These are phyloP conservation scores for Drosophila rellima DNA, from an alignment of 2,888 invertebrate genomes.

Conservation along the genomic window DNA sequence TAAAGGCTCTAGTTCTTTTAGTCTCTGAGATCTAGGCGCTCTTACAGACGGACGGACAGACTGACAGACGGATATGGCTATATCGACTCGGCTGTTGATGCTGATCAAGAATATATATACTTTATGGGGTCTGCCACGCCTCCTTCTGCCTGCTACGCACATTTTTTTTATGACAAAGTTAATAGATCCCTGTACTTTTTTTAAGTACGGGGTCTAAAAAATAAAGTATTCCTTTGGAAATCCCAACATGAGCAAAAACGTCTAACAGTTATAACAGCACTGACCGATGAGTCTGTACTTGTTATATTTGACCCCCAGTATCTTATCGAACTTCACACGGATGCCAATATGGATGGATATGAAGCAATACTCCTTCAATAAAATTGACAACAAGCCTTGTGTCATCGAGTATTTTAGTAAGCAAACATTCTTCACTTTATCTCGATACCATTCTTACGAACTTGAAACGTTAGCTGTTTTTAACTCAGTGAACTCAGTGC, in stretches of 20 bases:
- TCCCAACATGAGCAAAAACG: neutral
- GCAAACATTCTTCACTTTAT: neutral
- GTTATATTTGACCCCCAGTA: neutral
- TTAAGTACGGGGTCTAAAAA: too few relatives aligned
- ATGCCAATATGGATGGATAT: neutral
- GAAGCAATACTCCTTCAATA: neutral
- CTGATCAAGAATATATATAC: too few relatives aligned
- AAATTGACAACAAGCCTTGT: neutral
- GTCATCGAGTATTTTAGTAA: slow-evolving; percentile 7
- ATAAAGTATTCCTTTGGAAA: too few relatives aligned
- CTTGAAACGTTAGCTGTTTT: neutral
- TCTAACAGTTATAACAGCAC: neutral
- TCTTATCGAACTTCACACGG: neutral
- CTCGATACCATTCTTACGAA: neutral
- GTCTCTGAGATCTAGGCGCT: too few relatives aligned
- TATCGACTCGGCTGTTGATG: too few relatives aligned
- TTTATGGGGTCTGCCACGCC: too few relatives aligned
- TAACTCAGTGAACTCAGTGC: neutral
- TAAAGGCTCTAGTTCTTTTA: too few relatives aligned
- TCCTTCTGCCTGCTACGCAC: too few relatives aligned
- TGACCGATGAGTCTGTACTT: neutral
- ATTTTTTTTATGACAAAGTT: too few relatives aligned
- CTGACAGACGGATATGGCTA: too few relatives aligned
- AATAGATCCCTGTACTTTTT: too few relatives aligned
- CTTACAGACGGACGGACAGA: too few relatives aligned